Evolutionary conservation across 2,797 vertebrate species (phyloP).

Genomic region (Channa striata): DNA sequence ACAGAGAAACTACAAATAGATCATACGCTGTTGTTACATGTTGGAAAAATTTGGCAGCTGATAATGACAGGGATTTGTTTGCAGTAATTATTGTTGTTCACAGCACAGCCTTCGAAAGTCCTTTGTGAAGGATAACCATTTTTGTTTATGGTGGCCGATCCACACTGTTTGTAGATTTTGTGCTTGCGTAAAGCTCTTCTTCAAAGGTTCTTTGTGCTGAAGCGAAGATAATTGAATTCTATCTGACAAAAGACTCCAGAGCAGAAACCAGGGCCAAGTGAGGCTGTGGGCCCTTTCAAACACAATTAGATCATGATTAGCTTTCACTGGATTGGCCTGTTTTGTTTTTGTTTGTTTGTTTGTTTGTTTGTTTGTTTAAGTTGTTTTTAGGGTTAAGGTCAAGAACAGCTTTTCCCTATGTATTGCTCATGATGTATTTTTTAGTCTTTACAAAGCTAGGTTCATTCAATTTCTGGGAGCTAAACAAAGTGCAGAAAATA

Average conservation of each 20-base stretch:
- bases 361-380: constrained; percentile 44
- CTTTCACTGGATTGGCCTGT: constrained; percentile 27
- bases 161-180: constrained; percentile 38
- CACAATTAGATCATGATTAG: constrained; percentile 59
- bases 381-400: constrained; percentile 56
- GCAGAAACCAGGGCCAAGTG: constrained; percentile 58
- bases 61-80: constrained; percentile 46
- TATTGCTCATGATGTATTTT: constrained; percentile 50
- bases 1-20: constrained; percentile 19
- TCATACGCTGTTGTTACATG: constrained; percentile 16
- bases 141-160: constrained; percentile 43
- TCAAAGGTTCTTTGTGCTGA: constrained; percentile 56
- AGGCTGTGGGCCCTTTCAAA: constrained; percentile 48
- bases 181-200: constrained; percentile 51
- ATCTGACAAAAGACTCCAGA: constrained; percentile 55
- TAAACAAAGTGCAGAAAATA: constrained; percentile 20
- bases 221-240: constrained; percentile 68
- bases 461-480: constrained; percentile 31
- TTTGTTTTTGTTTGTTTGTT: constrained; percentile 30
- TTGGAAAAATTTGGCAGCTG: constrained; percentile 24
- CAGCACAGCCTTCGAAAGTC: constrained; percentile 34
- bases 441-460: constrained; percentile 26
- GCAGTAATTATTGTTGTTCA: constrained; percentile 50
- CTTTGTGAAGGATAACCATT: constrained; percentile 24
- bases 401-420: constrained; percentile 36